Evolutionary conservation across 2,797 vertebrate genomes (phyloP).

Genomic region (Leucoraja ocellata): DNA sequence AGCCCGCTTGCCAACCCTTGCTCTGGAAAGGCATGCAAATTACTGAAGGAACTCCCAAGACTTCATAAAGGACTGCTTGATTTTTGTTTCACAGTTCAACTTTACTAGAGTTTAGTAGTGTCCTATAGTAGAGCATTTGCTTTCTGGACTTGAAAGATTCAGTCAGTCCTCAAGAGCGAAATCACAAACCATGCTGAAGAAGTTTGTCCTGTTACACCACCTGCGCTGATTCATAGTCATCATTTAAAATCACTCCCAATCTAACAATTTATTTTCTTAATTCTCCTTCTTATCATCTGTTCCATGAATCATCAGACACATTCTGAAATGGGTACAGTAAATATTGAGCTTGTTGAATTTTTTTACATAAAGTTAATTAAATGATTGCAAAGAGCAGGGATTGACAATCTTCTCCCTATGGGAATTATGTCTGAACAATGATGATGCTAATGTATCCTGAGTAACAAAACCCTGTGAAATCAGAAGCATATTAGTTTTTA

Average conservation of each 20-base stretch:
- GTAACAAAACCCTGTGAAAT: neutral
- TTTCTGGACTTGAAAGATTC: neutral
- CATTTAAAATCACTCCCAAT: neutral
- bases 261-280: neutral
- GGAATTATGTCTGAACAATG: neutral
- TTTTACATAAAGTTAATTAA: neutral
- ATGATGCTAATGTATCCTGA: neutral
- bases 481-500: neutral
- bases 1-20: neutral
- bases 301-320: too few relatives aligned
- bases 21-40: neutral
- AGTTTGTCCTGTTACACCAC: neutral
- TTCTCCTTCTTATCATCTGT: neutral
- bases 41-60: neutral
- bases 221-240: neutral
- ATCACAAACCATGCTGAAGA: neutral
- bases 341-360: neutral
- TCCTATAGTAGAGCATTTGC: neutral
- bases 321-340: neutral
- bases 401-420: neutral
- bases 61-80: neutral
- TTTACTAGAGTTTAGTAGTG: too few relatives aligned
- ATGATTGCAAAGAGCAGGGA: neutral
- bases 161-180: neutral
- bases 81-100: slow-evolving; percentile 5